Base-by-base conservation (phyloP, 35 echinoderm and acorn worm genomes). In the Nesometra sesokonis region DNA sequence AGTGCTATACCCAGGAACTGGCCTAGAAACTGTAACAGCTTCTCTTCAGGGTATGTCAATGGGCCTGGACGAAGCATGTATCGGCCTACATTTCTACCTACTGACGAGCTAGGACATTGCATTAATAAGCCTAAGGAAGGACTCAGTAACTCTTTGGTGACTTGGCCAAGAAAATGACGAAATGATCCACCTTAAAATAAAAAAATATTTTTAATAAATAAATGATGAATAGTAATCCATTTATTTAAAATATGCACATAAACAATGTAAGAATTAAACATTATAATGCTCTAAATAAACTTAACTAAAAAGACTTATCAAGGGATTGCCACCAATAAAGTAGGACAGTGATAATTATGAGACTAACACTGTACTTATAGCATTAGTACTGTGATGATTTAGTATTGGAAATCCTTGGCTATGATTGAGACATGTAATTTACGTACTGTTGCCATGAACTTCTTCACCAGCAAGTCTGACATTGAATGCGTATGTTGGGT, bases 381-480 rank as follows among this genome's bases (percentile, higher is more conserved):
- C n/a, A n/a, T n/a, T n/a, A n/a, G n/a, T n/a, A n/a, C n/a, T n/a
- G n/a, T n/a, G n/a, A n/a, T n/a, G n/a, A n/a, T n/a, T n/a, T n/a
- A n/a, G n/a, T n/a, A n/a, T n/a, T n/a, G n/a, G n/a, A n/a, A n/a
- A n/a, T n/a, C n/a, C n/a, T n/a, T n/a, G n/a, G n/a, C n/a, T n/a
- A n/a, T n/a, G n/a, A n/a, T n/a, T n/a, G n/a, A n/a, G n/a, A n/a
- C n/a, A 43, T 7, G 38, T 43, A 43, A 7, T 43, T 7, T 4
- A 76, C 88, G 90, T 88, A 93, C 92, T 93, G 83, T 88, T 93
- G 67, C 92, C 92, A 80, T 93, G 91, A 85, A 93, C 92, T 52
- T 93, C 92, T 57, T 93, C 92, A 30, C 92, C 92, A 23, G 88
- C 82, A 3, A 93, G 92, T 29, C 87, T 87, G 52, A 93, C 92